Evolutionary conservation across 1,140 invertebrate species (phyloP), one percentile per base, ranked within the genome.

Genomic region (Pseudomyrmex cubaensis): DNA sequence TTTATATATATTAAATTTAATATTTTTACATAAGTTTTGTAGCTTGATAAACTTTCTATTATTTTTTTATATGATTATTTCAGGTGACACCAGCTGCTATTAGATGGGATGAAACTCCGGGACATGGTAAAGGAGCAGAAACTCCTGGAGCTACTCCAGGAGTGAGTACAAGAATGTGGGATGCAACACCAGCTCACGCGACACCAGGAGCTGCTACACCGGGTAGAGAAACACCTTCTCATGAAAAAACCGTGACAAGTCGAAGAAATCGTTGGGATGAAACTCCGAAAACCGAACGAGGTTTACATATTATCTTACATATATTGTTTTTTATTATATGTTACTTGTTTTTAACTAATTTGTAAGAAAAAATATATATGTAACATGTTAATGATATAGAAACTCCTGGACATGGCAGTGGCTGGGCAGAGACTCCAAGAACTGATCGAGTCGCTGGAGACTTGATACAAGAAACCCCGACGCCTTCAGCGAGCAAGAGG

Each of bases 251-350:
- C n/a, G 91, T 96, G 12, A 96, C 96, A 22, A 96, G 96, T 17
- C 94, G 98, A 17, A 95, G 99, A 77, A 99, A 99, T 95, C 96
- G 99, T 82, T 99, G 99, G 99, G 99, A 99, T 95, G 99, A 99
- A 95, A 99, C 99, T 2, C 99, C 99, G 0, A 99, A 98, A 95
- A 99, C 98, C 15, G 98, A 99, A 93, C 96, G 98, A 92, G 97
- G 97, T 96, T 94, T 89, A 77, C 84, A 35, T 7, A 35, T 35
- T 35, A 35, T 63, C 70, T 50, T 8, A 78, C 70, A 61, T 4
- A 62, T 75, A 5, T 20, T 63, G 10, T 44, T 67, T 63, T 73
- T 50, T 8, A 78, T 66, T 74, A 61, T 4, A 62, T 75, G 8
- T 20, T 63, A 10, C 22, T 67, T 61, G 13, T 75, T 73, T 13